phyloP scores from a whole-genome alignment of 2,888 invertebrate genomes.

The Esperia sulphurella region DNA sequence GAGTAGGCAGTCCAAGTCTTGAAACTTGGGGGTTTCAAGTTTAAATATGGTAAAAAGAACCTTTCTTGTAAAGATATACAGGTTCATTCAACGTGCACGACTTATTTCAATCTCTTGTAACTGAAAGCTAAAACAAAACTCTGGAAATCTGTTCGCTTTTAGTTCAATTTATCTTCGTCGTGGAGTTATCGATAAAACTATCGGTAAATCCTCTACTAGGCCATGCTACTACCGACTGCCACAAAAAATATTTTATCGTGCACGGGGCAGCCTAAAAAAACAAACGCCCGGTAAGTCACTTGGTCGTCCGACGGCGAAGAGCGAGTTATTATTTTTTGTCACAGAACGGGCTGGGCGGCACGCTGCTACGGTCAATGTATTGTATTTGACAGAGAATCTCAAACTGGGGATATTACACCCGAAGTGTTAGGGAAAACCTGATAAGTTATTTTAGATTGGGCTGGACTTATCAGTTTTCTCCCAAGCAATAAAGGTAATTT shows the following conservation, averaged over 20 bases:
- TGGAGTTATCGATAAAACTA: constrained; percentile 19
- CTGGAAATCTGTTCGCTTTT: not conserved
- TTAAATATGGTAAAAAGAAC: too few relatives aligned
- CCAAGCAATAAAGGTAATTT: too few relatives aligned
- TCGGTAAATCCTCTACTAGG: constrained; percentile 39
- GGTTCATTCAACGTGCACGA: too few relatives aligned
- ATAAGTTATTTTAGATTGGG: too few relatives aligned
- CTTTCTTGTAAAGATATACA: too few relatives aligned
- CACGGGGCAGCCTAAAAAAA: constrained; percentile 75
- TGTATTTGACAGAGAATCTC: constrained; percentile 32
- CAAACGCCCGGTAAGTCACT: constrained; percentile 75
- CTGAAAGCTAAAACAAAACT: too few relatives aligned
- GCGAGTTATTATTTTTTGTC: constrained; percentile 71
- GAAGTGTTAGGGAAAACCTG: too few relatives aligned
- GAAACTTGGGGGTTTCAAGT: too few relatives aligned
- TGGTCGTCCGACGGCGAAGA: constrained; percentile 49
- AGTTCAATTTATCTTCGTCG: too few relatives aligned
- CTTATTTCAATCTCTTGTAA: too few relatives aligned
- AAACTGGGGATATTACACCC: constrained; percentile 26
- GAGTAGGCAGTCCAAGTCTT: too few relatives aligned
- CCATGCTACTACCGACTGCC: constrained; percentile 72
- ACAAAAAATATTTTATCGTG: constrained; percentile 78
- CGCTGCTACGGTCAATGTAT: constrained; percentile 40
- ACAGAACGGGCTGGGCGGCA: constrained; percentile 48
- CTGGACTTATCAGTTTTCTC: too few relatives aligned